Percentiles rank a stretch among this genome's conserved stretches.
Conservation (phyloP, 2,888 invertebrate genomes). For the Drosophila greeni region DNA sequence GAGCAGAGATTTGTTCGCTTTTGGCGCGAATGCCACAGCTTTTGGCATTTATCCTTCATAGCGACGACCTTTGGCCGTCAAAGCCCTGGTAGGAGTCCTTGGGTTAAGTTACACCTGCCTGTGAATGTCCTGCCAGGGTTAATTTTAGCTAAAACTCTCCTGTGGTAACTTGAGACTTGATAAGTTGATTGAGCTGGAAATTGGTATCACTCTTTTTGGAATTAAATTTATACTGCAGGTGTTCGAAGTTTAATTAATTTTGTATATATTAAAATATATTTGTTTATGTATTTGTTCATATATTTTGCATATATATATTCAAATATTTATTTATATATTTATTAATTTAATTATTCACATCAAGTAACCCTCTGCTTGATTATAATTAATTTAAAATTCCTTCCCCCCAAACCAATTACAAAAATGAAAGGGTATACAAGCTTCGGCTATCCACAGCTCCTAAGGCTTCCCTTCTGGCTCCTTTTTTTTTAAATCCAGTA, state of each 20-base stretch:
- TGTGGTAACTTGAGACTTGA: not conserved
- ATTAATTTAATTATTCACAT: no score
- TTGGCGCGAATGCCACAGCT: constrained; percentile 9
- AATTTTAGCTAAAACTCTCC: no score
- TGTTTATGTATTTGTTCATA: no score
- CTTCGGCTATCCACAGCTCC: not conserved
- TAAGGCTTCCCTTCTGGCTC: no score
- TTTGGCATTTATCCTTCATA: constrained; percentile 31
- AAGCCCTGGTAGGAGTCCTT: not conserved
- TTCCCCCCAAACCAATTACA: not conserved
- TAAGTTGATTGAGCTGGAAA: not conserved
- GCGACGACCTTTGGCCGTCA: constrained; percentile 13
- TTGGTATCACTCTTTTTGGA: not conserved
- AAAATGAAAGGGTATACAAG: not conserved
- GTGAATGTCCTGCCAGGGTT: not conserved
- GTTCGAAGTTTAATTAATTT: no score
- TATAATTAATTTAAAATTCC: not conserved
- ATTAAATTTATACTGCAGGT: no score
- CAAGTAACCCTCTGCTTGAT: not conserved
- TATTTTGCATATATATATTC: no score
- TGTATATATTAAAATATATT: no score
- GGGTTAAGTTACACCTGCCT: not conserved
- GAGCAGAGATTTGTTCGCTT: constrained; percentile 31
- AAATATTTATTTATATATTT: no score
- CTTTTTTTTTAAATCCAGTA: not conserved